phyloP scores from a whole-genome alignment of 2,797 vertebrate genomes.

The Potorous gilbertii region DNA sequence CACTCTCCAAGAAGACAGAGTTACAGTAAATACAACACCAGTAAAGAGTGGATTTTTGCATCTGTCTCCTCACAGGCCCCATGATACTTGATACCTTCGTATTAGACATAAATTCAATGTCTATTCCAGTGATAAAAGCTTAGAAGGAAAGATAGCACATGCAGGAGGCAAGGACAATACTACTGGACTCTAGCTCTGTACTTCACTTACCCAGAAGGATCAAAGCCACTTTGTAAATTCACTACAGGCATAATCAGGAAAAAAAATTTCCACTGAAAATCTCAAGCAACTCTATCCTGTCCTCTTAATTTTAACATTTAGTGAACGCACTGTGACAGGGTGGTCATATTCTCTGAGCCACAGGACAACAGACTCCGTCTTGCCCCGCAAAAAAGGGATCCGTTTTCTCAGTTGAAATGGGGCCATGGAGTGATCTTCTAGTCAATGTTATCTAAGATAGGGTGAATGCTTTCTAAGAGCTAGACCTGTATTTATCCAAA shows the following conservation, averaged over 20 bases:
- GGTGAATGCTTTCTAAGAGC: not conserved
- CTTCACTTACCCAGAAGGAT: conserved; percentile 30
- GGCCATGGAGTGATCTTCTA: conserved; percentile 40
- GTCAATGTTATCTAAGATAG: conserved; percentile 66
- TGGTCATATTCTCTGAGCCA: conserved; percentile 83
- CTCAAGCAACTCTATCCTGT: conserved; percentile 83
- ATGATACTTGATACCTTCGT: conserved; percentile 75
- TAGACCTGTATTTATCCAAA: conserved; percentile 26
- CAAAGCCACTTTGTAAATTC: conserved; percentile 84
- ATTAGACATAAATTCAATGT: conserved; percentile 83
- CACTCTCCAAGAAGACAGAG: not conserved
- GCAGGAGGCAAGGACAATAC: conserved; percentile 83
- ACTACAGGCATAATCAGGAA: conserved; percentile 82
- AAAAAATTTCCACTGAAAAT: conserved; percentile 84
- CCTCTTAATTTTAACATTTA: conserved; percentile 84
- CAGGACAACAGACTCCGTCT: conserved; percentile 67
- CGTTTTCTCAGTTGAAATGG: conserved; percentile 26
- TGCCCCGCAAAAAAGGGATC: conserved; percentile 52
- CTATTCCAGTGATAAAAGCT: conserved; percentile 84
- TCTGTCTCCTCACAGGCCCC: conserved; percentile 65
- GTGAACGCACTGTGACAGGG: conserved; percentile 86
- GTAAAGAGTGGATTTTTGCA: conserved; percentile 50
- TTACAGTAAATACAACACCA: not conserved
- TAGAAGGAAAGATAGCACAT: conserved; percentile 83
- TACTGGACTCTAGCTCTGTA: conserved; percentile 58